Conservation (phyloP, 2,888 invertebrate genomes). For the Apomyelois bistriatella region DNA sequence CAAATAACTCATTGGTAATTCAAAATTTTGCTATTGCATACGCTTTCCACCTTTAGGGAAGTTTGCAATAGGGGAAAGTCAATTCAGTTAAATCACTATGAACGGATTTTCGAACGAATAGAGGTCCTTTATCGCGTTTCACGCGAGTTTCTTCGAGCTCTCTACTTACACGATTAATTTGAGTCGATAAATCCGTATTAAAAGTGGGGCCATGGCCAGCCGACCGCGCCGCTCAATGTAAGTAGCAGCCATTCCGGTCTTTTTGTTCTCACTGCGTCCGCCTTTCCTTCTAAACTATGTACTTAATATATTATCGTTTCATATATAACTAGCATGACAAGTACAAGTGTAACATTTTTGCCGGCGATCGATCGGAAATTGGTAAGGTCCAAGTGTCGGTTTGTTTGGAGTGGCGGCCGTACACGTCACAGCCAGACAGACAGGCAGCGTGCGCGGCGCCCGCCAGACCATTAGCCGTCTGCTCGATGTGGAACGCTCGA, state of each 20-base stretch:
- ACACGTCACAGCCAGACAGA: slow-evolving; percentile 65
- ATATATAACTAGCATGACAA: slow-evolving; percentile 35
- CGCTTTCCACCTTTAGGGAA: slow-evolving; percentile 31
- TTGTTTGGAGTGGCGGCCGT: slow-evolving; percentile 37
- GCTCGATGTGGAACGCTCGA: slow-evolving; percentile 77
- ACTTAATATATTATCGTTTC: slow-evolving; percentile 45
- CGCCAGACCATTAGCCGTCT: slow-evolving; percentile 73
- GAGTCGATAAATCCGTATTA: slow-evolving; percentile 78
- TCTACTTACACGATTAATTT: slow-evolving; percentile 78
- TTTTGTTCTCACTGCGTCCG: slow-evolving; percentile 57
- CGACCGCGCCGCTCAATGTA: slow-evolving; percentile 64
- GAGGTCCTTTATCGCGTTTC: slow-evolving; percentile 68
- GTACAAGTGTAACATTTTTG: slow-evolving; percentile 39
- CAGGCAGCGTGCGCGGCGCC: slow-evolving; percentile 75
- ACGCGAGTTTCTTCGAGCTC: slow-evolving; percentile 68
- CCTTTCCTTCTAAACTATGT: slow-evolving; percentile 46
- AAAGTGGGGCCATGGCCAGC: slow-evolving; percentile 66
- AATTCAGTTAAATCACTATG: slow-evolving; percentile 58
- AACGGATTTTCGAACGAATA: slow-evolving; percentile 55
- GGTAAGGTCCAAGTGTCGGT: slow-evolving; percentile 43
- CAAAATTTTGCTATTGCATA: slow-evolving; percentile 15
- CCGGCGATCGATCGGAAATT: slow-evolving; percentile 50
- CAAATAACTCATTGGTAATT: slow-evolving; percentile 1
- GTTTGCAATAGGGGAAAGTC: slow-evolving; percentile 44
- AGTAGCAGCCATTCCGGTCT: slow-evolving; percentile 60